Base-by-base conservation (phyloP, 1,140 invertebrate genomes). In the Brachionus sp. region DNA sequence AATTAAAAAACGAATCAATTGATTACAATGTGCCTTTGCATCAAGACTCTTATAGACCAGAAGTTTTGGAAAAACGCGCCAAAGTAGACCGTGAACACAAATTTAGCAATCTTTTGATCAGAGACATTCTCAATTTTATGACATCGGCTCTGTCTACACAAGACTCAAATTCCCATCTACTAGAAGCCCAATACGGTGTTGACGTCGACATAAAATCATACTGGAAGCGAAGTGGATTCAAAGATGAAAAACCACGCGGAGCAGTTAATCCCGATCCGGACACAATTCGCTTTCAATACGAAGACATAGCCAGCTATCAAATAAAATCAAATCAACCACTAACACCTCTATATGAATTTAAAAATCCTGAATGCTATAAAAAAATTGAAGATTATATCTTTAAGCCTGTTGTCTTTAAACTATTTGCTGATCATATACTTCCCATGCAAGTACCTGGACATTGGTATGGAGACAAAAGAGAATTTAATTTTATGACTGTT, bases 361-460 rank as follows among this genome's bases (percentile, higher is more conserved):
- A 66, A 25, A 16, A 66, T 70, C n/a, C 19, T 2, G 29, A 37
- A 33, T 82, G 80, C 29, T 25, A 3, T 6, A 82, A 16, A 46
- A 57, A 80, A 80, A n/a, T 82, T 12, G 3, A 66, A 5, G 12
- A 46, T 0, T 44, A 42, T 53, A 12, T 57, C 13, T 82, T 44
- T 37, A 33, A 68, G 35, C 80, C 80, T 13, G 7, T 13, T 50
- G 29, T 23, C 13, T 82, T 44, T 70, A 82, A 82, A 39, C 13
- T 82, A 13, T 82, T 82, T 44, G 35, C 57, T 68, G 62, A 82
- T 35, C 80, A 66, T 29, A 50, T 66, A 16, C 35, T 82, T 19
- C 80, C 80, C 5, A 82, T 82, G 80, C 80, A 82, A 82, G 35
- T 82, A 7, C 80, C 80, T 33, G 80, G 80, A 6, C 80, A 82